A percentile compares a stretch with the other conserved stretches of the same genome.
Conservation (phyloP, 1,140 invertebrate genomes). For the Drosophila tani region DNA sequence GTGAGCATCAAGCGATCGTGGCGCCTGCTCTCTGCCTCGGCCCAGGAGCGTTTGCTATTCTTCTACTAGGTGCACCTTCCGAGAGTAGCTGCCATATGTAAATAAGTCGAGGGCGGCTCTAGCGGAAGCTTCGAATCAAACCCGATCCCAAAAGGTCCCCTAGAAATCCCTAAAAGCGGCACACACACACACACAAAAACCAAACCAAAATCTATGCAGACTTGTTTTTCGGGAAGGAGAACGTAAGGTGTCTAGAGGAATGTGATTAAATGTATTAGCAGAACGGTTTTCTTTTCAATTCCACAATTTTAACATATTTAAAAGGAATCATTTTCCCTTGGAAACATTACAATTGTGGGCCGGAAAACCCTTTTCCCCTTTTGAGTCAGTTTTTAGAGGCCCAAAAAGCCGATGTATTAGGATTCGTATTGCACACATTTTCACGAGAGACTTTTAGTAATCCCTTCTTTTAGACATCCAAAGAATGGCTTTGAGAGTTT, state of each 20-base stretch:
- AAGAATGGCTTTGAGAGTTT: neutral
- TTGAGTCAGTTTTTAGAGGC: neutral
- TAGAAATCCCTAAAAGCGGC: slow-evolving; percentile 10
- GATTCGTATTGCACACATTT: slow-evolving; percentile 5
- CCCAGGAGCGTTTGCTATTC: slow-evolving; percentile 93
- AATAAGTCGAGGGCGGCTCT: slow-evolving; percentile 59
- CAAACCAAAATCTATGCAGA: slow-evolving; percentile 38
- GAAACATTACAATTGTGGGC: neutral
- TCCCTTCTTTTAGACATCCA: slow-evolving; percentile 4
- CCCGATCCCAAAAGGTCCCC: slow-evolving; percentile 31
- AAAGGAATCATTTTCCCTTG: neutral
- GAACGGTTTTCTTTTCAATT: neutral
- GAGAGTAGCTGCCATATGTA: slow-evolving; percentile 54
- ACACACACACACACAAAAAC: slow-evolving; percentile 32
- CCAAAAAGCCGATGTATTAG: neutral
- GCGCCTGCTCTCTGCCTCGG: slow-evolving; percentile 92
- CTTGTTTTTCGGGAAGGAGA: slow-evolving; percentile 4
- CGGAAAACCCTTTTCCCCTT: neutral
- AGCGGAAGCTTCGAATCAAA: slow-evolving; percentile 23
- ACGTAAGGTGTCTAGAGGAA: slow-evolving; percentile 7
- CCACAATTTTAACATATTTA: slow-evolving; percentile 12
- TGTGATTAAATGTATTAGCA: slow-evolving; percentile 18
- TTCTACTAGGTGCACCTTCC: slow-evolving; percentile 89
- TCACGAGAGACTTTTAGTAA: neutral
- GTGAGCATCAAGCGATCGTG: slow-evolving; percentile 95